These are phyloP conservation scores for Phanerotoma sp. DNA, from an alignment of 2,888 invertebrate genomes.

Conservation along the genomic window DNA sequence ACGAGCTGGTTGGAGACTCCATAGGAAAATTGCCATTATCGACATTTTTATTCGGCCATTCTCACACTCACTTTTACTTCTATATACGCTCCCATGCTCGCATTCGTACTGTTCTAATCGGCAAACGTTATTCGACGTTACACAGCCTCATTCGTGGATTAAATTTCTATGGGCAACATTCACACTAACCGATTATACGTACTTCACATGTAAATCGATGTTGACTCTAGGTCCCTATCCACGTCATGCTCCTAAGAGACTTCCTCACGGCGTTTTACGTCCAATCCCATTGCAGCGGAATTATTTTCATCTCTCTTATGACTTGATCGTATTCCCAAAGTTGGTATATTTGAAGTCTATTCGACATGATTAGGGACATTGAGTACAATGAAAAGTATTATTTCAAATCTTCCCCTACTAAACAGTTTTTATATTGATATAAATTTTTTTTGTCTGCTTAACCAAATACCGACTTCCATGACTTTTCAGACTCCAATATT, in stretches of 20 bases:
- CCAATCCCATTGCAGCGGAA: not conserved
- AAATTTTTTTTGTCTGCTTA: too few species aligned
- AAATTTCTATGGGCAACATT: slow-evolving; percentile 38
- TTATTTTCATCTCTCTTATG: slow-evolving; percentile 1
- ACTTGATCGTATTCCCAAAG: not conserved
- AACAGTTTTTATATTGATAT: too few species aligned
- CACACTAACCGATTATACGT: slow-evolving; percentile 16
- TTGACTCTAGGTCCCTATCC: not conserved
- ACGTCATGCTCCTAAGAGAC: not conserved
- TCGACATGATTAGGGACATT: too few species aligned
- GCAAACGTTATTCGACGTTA: slow-evolving; percentile 34
- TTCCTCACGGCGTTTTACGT: too few species aligned
- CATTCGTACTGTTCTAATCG: slow-evolving; percentile 39
- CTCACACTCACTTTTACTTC: slow-evolving; percentile 1
- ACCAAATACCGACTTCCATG: too few species aligned
- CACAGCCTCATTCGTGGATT: slow-evolving; percentile 40
- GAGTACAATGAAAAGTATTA: too few species aligned
- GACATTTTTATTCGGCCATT: slow-evolving; percentile 21
- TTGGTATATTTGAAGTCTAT: too few species aligned
- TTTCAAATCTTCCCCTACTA: too few species aligned
- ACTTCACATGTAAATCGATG: slow-evolving; percentile 16
- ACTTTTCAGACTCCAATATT: too few species aligned
- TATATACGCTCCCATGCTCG: not conserved
- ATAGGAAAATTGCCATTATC: slow-evolving; percentile 8
- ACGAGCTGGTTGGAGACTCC: not conserved